These are phyloP conservation scores for Polietes domitor DNA, from an alignment of 2,888 invertebrate species.

Conservation along the genomic window DNA sequence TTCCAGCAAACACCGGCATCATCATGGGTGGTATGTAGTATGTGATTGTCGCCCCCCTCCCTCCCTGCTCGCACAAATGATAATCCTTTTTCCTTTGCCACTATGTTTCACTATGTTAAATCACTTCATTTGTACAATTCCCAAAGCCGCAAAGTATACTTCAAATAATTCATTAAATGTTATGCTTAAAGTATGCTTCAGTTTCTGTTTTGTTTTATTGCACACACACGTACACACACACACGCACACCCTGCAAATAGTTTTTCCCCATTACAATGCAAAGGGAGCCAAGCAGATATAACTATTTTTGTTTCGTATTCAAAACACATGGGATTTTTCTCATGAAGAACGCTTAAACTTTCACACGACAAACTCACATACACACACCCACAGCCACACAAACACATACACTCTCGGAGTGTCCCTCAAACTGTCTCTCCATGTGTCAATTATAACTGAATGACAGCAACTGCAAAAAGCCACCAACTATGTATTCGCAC, in stretches of 20 bases:
- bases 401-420: not conserved
- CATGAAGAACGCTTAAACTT: slow-evolving; percentile 14
- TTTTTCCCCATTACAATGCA: not conserved
- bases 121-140: not conserved
- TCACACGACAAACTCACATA: not conserved
- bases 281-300: not conserved
- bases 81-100: no score
- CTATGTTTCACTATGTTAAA: no score
- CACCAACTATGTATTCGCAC: slow-evolving; percentile 11
- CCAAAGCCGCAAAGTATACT: not conserved
- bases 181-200: slow-evolving; percentile 27
- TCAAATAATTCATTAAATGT: slow-evolving; percentile 9
- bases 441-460: slow-evolving; percentile 61
- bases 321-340: slow-evolving; percentile 27
- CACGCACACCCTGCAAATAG: not conserved
- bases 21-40: no score
- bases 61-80: no score
- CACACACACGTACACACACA: no score
- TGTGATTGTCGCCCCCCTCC: no score
- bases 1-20: no score
- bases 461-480: slow-evolving; percentile 46
- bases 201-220: slow-evolving; percentile 23
- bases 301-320: slow-evolving; percentile 1
- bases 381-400: not conserved
- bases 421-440: slow-evolving; percentile 32